Evolutionary conservation across 2,888 invertebrate species (phyloP).

Genomic region (Drosophila hamatofila): DNA sequence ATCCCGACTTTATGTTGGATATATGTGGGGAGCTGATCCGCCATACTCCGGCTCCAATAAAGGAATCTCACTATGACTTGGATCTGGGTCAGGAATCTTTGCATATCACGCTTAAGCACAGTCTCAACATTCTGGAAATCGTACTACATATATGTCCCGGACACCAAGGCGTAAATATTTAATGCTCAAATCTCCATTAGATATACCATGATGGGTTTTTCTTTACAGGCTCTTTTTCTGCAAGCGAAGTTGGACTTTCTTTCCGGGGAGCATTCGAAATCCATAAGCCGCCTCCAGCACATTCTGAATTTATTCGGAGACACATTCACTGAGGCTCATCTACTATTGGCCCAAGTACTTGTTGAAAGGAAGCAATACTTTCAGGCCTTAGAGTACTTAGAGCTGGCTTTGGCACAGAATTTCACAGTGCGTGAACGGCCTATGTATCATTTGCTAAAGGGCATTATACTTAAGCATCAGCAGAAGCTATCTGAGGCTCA

Average conservation of each 20-base stretch:
- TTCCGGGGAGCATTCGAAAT: constrained; percentile 90
- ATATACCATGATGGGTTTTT: not conserved
- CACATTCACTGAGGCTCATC: constrained; percentile 93
- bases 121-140: constrained; percentile 89
- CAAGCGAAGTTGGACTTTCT: constrained; percentile 93
- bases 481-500: constrained; percentile 90
- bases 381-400: constrained; percentile 93
- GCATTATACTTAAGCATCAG: constrained; percentile 92
- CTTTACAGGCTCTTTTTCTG: constrained; percentile 88
- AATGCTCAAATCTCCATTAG: not conserved
- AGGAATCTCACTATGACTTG: constrained; percentile 62
- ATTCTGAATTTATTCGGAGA: constrained; percentile 91
- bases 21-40: constrained; percentile 91
- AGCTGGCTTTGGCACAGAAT: constrained; percentile 95
- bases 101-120: constrained; percentile 87
- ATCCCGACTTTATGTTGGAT: constrained; percentile 94
- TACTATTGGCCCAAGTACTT: constrained; percentile 94
- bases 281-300: constrained; percentile 90
- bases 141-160: constrained; percentile 94
- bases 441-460: constrained; percentile 94
- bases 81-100: constrained; percentile 85
- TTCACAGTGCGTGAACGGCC: constrained; percentile 97
- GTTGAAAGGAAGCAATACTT: constrained; percentile 89
- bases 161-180: constrained; percentile 82
- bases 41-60: constrained; percentile 89